Evolutionary conservation across 2,888 invertebrate genomes (phyloP).

Genomic region (Protophormia terraenovae): DNA sequence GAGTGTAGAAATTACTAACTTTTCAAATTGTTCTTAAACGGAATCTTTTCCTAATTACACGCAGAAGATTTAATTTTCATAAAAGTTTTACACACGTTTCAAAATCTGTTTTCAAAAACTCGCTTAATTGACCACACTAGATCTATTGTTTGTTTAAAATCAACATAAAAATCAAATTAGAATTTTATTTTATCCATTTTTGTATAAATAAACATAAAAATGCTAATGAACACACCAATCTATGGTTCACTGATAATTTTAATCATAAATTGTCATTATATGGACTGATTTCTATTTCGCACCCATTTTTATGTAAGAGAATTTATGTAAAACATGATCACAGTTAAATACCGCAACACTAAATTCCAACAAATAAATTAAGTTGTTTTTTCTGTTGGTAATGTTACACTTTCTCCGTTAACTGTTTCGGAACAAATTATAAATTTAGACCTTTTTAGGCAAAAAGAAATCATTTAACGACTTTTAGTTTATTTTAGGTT

Average conservation of each 20-base stretch:
- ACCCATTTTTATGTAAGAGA: background rate
- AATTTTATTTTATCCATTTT: background rate
- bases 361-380: background rate
- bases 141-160: background rate
- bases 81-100: background rate
- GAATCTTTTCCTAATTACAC: too few species aligned
- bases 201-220: slow-evolving; percentile 5
- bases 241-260: background rate
- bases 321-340: background rate
- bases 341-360: too few species aligned
- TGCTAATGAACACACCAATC: background rate
- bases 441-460: background rate
- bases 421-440: background rate
- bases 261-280: background rate
- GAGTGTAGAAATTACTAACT: too few species aligned
- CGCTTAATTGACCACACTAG: background rate
- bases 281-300: background rate
- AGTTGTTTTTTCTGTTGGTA: background rate
- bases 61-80: background rate
- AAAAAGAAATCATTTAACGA: background rate
- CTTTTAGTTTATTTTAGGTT: background rate
- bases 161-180: background rate
- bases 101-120: background rate
- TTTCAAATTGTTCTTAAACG: too few species aligned
- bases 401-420: slow-evolving; percentile 3